Evolutionary conservation across 2,888 invertebrate species (phyloP).

Genomic region (Eupithecia centaureata): DNA sequence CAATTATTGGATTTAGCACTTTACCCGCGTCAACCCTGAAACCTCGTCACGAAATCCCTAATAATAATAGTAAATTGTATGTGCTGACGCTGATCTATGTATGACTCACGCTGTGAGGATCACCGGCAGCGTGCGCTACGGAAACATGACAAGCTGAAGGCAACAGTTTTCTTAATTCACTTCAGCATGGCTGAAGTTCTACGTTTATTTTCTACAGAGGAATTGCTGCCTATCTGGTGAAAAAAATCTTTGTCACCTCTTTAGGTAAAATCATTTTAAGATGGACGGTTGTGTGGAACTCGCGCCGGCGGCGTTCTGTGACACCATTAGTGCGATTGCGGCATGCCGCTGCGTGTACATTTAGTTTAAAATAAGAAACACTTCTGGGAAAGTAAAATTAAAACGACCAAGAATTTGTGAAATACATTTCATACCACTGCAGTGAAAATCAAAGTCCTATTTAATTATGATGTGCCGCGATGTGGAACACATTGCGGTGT

Average conservation of each 20-base stretch:
- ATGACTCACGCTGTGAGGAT: too few relatives aligned
- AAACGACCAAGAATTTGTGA: not conserved
- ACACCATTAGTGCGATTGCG: slow-evolving; percentile 17
- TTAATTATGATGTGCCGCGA: not conserved
- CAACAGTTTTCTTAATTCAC: not conserved
- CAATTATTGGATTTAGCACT: not conserved
- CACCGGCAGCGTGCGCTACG: not conserved
- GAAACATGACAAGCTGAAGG: not conserved
- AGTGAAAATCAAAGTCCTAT: not conserved
- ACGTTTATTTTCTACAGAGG: not conserved
- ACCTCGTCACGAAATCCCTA: not conserved
- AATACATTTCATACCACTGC: not conserved
- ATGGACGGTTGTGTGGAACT: slow-evolving; percentile 7
- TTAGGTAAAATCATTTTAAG: slow-evolving; percentile 20
- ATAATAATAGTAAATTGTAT: not conserved
- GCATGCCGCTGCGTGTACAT: slow-evolving; percentile 10
- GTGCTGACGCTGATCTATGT: not conserved
- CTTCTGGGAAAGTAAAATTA: not conserved
- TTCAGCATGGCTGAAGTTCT: not conserved
- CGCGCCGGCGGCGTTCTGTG: slow-evolving; percentile 4
- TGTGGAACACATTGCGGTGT: not conserved
- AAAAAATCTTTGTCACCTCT: not conserved
- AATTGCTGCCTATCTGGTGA: not conserved
- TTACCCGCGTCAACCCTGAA: not conserved
- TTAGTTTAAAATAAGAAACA: slow-evolving; percentile 1